Percentiles rank a stretch among this genome's conserved stretches.
Evolutionary conservation across 2,888 invertebrate genomes (phyloP).

Genomic region (Helicoverpa assulta): DNA sequence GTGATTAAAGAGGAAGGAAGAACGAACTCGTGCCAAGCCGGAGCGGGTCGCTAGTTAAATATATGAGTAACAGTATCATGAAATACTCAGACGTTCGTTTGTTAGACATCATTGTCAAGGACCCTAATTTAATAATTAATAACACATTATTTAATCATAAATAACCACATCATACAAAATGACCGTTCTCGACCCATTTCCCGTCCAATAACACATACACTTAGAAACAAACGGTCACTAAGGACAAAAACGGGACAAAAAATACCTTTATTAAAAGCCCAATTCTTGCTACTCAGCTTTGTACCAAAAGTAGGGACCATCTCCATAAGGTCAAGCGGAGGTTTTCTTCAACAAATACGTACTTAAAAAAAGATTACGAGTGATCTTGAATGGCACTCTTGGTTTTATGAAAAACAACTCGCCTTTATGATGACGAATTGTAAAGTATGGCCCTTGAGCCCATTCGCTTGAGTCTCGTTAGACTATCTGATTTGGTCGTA

Average conservation of each 20-base stretch:
- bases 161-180: too few relatives aligned
- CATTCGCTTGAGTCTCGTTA: conserved; percentile 17
- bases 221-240: background rate
- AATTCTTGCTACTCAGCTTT: background rate
- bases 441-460: conserved; percentile 17
- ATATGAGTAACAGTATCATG: too few relatives aligned
- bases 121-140: too few relatives aligned
- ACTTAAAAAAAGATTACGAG: conserved; percentile 28
- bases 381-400: conserved; percentile 16
- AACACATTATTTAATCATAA: too few relatives aligned
- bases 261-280: conserved; percentile 2
- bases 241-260: background rate
- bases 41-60: too few relatives aligned
- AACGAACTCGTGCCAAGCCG: too few relatives aligned
- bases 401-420: conserved; percentile 9
- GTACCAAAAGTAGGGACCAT: background rate
- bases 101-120: too few relatives aligned
- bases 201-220: background rate
- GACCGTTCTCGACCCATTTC: too few relatives aligned
- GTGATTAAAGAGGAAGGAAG: too few relatives aligned
- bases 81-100: too few relatives aligned
- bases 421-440: conserved; percentile 7
- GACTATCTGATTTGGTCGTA: background rate
- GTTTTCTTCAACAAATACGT: conserved; percentile 21
- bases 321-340: conserved; percentile 27